These are phyloP conservation scores for Toxostoma redivivum DNA, from an alignment of 2,113 vertebrate genomes.

Conservation along the genomic window DNA sequence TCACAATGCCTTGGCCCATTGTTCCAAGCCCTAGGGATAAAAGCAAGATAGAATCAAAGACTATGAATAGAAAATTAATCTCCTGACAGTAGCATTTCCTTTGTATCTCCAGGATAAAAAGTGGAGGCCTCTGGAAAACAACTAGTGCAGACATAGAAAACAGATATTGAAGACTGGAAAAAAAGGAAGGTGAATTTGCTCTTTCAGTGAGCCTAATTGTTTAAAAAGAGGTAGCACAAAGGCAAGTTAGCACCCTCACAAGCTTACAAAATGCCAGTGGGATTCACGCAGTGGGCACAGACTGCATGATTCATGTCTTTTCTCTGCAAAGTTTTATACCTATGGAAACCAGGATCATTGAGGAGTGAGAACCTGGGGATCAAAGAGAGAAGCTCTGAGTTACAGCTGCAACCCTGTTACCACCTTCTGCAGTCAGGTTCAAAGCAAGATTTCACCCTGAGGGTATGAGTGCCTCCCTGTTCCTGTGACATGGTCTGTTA, in stretches of 20 bases:
- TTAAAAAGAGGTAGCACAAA: not conserved
- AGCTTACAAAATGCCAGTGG: not conserved
- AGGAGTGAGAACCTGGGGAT: not conserved
- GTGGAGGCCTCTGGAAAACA: not conserved
- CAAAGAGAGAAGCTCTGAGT: not conserved
- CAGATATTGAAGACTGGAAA: not conserved
- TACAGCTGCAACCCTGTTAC: not conserved
- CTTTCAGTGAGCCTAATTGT: not conserved
- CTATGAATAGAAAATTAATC: not conserved
- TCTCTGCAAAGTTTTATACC: not conserved
- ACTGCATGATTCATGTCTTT: not conserved
- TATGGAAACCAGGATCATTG: not conserved
- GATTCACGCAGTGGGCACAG: not conserved
- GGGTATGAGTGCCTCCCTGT: not conserved
- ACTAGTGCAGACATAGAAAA: not conserved
- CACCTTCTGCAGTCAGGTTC: not conserved
- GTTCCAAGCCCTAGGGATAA: constrained; percentile 85
- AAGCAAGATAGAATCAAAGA: constrained; percentile 7
- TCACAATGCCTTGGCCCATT: constrained; percentile 89
- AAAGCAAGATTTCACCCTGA: not conserved
- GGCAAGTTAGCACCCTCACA: not conserved
- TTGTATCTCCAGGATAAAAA: not conserved
- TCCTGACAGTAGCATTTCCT: not conserved
- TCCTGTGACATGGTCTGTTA: not conserved
- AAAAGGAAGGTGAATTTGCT: not conserved